phyloP scores from a whole-genome alignment of 2,113 vertebrate species.

The Heterocephalus glaber region DNA sequence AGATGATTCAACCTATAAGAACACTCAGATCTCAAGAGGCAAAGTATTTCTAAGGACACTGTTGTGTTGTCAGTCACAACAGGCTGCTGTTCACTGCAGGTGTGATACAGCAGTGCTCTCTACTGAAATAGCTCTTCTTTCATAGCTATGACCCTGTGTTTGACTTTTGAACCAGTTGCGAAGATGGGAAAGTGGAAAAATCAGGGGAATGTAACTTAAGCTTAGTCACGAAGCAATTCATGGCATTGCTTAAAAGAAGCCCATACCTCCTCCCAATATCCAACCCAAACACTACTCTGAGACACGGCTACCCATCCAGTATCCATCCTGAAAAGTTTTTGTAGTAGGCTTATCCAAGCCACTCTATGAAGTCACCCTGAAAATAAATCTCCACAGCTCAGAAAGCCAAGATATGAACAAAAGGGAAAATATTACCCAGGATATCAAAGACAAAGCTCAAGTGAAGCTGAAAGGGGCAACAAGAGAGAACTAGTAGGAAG shows the following conservation, averaged over 20 bases:
- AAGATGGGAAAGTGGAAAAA: slow-evolving; percentile 62
- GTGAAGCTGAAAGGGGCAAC: neutral
- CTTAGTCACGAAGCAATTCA: slow-evolving; percentile 33
- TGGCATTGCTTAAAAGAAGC: slow-evolving; percentile 47
- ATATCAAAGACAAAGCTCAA: slow-evolving; percentile 20
- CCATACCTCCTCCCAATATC: neutral
- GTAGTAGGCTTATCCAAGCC: neutral
- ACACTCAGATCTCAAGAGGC: neutral
- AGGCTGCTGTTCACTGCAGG: neutral
- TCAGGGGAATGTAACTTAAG: slow-evolving; percentile 22
- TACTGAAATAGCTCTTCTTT: slow-evolving; percentile 37
- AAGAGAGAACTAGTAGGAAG: neutral
- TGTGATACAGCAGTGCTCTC: neutral
- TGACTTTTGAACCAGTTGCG: slow-evolving; percentile 44
- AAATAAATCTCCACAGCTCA: slow-evolving; percentile 65
- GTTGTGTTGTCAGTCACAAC: neutral
- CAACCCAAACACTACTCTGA: slow-evolving; percentile 52
- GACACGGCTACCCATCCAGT: slow-evolving; percentile 23
- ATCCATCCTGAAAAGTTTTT: slow-evolving; percentile 36
- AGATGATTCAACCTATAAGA: neutral
- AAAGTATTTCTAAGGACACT: slow-evolving; percentile 6
- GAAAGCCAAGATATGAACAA: slow-evolving; percentile 57
- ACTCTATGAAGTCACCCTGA: slow-evolving; percentile 57
- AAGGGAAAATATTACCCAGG: neutral
- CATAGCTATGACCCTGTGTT: neutral